phyloP scores from a whole-genome alignment of 30 jellyfish, hydroid and myxozoan species.

The Catostylus mosaicus region DNA sequence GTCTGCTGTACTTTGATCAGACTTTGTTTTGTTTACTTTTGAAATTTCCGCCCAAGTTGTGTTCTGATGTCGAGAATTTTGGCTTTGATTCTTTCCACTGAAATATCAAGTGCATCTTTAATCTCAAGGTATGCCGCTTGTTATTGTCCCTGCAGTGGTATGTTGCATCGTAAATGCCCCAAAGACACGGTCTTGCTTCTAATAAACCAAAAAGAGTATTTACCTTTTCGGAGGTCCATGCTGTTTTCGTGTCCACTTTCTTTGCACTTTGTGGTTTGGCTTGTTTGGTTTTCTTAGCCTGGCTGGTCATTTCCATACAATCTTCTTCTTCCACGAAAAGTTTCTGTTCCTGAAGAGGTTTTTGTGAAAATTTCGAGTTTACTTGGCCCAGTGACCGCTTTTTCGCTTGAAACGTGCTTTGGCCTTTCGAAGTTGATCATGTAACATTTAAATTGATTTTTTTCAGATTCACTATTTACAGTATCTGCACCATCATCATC shows the following conservation, averaged over 20 bases:
- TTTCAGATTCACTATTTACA: too few species aligned
- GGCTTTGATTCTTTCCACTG: constrained; percentile 20
- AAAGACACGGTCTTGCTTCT: constrained; percentile 39
- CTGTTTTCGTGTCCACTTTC: constrained; percentile 7
- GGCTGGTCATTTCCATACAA: constrained; percentile 9
- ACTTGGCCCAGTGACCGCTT: not conserved
- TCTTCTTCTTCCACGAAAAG: not conserved
- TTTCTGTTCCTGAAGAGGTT: not conserved
- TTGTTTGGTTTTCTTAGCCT: not conserved
- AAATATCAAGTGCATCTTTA: constrained; percentile 47
- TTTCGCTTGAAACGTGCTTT: too few species aligned
- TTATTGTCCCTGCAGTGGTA: constrained; percentile 49
- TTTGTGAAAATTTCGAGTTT: not conserved
- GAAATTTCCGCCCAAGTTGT: constrained; percentile 44
- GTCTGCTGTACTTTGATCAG: constrained; percentile 49
- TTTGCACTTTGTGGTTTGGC: too few species aligned
- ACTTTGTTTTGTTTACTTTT: not conserved
- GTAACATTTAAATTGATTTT: too few species aligned
- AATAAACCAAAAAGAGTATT: constrained; percentile 27
- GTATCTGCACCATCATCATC: too few species aligned
- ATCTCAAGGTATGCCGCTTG: constrained; percentile 22
- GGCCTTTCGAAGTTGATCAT: too few species aligned
- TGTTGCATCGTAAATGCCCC: constrained; percentile 21
- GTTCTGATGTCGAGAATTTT: constrained; percentile 24
- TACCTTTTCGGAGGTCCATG: constrained; percentile 32